Evolutionary conservation across 2,888 invertebrate species (phyloP).

Genomic region (Lysandra coridon): DNA sequence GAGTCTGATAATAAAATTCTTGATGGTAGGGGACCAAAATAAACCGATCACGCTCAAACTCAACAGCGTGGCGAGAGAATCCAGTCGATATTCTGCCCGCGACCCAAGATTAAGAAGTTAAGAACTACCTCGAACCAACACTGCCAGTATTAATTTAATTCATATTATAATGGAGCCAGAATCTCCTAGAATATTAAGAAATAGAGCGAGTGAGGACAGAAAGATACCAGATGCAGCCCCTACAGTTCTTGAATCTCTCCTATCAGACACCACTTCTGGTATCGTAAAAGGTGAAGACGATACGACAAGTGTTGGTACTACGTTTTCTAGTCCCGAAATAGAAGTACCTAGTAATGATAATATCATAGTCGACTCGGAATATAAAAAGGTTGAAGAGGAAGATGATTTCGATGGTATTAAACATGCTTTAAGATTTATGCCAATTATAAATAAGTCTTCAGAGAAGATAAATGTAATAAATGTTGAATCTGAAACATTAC

Average conservation of each 20-base stretch:
- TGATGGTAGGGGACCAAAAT: constrained; percentile 80
- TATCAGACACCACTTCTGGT: constrained; percentile 74
- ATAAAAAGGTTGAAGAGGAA: constrained; percentile 41
- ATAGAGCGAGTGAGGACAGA: constrained; percentile 56
- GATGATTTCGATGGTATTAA: constrained; percentile 40
- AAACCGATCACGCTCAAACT: constrained; percentile 74
- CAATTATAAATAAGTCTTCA: constrained; percentile 45
- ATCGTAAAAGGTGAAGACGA: constrained; percentile 72
- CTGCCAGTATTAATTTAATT: constrained; percentile 68
- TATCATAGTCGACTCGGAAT: constrained; percentile 35
- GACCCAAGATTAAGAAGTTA: constrained; percentile 82
- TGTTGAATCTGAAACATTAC: constrained; percentile 42
- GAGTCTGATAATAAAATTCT: constrained; percentile 60
- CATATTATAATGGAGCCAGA: constrained; percentile 63
- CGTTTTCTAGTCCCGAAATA: constrained; percentile 68
- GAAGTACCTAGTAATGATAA: constrained; percentile 56
- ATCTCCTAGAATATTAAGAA: constrained; percentile 53
- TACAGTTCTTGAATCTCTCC: constrained; percentile 63
- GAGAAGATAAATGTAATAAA: constrained; percentile 52
- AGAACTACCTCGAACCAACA: constrained; percentile 39
- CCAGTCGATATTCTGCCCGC: constrained; percentile 75
- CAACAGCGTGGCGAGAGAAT: constrained; percentile 74
- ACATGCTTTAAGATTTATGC: constrained; percentile 35
- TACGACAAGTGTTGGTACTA: constrained; percentile 55
- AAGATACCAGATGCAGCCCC: constrained; percentile 54